A percentile compares a stretch with the other conserved stretches of the same genome.
These are phyloP conservation scores for Hoplostethus mediterraneus DNA, from an alignment of 2,797 vertebrate genomes.

Conservation along the genomic window DNA sequence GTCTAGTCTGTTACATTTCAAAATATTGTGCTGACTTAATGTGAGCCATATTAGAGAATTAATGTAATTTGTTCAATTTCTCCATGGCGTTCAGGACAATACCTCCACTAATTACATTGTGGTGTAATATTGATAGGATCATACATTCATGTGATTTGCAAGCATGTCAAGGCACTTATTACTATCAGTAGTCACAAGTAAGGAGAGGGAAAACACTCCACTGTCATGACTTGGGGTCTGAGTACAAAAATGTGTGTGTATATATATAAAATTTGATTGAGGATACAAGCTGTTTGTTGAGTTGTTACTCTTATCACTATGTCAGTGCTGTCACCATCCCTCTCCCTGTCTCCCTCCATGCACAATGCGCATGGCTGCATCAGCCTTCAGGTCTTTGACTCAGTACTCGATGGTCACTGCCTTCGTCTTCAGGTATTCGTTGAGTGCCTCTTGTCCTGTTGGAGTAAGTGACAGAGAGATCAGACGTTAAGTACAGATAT, in stretches of 20 bases:
- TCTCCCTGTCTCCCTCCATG: neutral
- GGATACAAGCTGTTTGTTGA: neutral
- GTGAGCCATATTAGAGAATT: conserved; percentile 50
- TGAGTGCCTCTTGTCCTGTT: conserved; percentile 91
- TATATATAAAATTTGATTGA: neutral
- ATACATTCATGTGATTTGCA: neutral
- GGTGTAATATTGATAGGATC: neutral
- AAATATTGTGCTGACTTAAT: conserved; percentile 41
- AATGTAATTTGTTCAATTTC: conserved; percentile 11
- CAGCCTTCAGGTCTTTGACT: conserved; percentile 13
- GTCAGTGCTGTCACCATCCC: neutral
- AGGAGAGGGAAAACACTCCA: neutral
- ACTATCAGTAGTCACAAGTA: conserved; percentile 12
- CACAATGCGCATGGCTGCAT: neutral
- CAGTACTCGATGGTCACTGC: conserved; percentile 91
- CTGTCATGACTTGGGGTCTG: neutral
- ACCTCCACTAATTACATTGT: neutral
- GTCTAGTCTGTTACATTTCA: conserved; percentile 42
- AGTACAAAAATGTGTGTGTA: neutral
- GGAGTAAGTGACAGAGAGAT: conserved; percentile 31
- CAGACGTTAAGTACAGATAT: neutral
- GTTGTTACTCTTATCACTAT: neutral
- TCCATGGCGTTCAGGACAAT: neutral
- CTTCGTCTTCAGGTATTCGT: conserved; percentile 92
- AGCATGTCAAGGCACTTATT: conserved; percentile 11